Percentiles rank a stretch among this genome's conserved stretches.
These are phyloP conservation scores for Rhinolophus ferrumequinum DNA, from an alignment of 2,113 vertebrate species.

Conservation along the genomic window DNA sequence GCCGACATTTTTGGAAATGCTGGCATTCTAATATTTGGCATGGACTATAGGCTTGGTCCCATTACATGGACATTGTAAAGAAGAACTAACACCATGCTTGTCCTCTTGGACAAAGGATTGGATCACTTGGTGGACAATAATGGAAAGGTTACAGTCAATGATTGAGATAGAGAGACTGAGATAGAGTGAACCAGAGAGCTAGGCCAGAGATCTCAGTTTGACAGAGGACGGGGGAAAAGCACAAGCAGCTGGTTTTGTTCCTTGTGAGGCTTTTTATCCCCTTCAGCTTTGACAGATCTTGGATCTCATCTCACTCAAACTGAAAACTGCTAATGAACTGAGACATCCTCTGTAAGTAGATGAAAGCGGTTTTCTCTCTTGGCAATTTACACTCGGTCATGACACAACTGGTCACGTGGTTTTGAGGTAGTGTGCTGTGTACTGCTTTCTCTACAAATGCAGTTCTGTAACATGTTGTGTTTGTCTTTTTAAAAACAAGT, in stretches of 20 bases:
- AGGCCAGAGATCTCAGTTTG: neutral
- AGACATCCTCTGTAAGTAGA: neutral
- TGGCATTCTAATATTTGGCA: neutral
- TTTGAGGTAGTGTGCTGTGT: neutral
- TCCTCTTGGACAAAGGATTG: neutral
- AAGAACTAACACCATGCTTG: neutral
- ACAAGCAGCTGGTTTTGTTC: conserved; percentile 10
- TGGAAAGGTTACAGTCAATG: neutral
- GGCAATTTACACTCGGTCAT: neutral
- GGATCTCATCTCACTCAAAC: neutral
- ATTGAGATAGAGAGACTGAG: neutral
- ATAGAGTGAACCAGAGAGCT: neutral
- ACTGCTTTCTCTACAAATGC: neutral
- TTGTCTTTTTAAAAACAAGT: neutral
- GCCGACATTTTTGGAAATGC: neutral
- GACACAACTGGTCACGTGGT: neutral
- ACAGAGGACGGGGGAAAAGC: neutral
- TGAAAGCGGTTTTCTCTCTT: neutral
- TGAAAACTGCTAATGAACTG: neutral
- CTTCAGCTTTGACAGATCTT: conserved; percentile 29
- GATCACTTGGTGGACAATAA: neutral
- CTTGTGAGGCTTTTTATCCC: neutral
- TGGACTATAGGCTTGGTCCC: neutral
- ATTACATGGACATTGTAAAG: neutral
- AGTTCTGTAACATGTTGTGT: conserved; percentile 3